Base-by-base conservation (phyloP, 2,888 invertebrate genomes). In the Diogma glabrata region DNA sequence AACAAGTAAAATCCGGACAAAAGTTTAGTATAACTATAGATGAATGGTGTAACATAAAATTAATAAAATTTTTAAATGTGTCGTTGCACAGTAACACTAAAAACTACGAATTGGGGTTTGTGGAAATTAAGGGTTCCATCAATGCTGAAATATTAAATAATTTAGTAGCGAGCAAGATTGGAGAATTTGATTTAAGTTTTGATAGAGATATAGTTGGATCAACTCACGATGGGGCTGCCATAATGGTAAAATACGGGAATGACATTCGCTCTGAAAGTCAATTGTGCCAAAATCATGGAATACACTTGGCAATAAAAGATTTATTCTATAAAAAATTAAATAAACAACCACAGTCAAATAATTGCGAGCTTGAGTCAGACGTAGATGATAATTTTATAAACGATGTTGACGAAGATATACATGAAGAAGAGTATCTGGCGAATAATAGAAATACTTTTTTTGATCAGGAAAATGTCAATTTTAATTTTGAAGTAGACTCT, bases 11-110 rank as follows among this genome's bases (percentile, higher is more conserved):
- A 24, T n/a, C 17, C 14, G 47, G 28, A 14, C 28, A 47, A 47
- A 47, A 19, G 28, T 47, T 28, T 28, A 47, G 47, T 28, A 47
- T 47, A n/a, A 47, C 47, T 19, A 19, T 47, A 14, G 47, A 47
- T 7, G 47, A 47, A 47, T 47, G 47, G 28, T 12, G 24, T 17
- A 28, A 16, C 16, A 28, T 23, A 26, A 14, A 47, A n/a, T 4
- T 47, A 14, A 47, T 12, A 47, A 23, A 24, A 47, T 47, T 28
- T 28, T 28, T 47, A 9, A 47, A 47, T 5, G 28, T 47, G 26
- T 28, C 47, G 14, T 28, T 47, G n/a, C 22, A 28, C 16, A 24
- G 46, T 24, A 46, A 46, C 16, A 24, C n/a, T 24, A n/a, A n/a
- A n/a, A n/a, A n/a, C n/a, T n/a, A n/a, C n/a, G n/a, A n/a, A n/a